These are phyloP conservation scores for Molossus alvarezi DNA, from an alignment of 2,797 vertebrate genomes.

Conservation along the genomic window DNA sequence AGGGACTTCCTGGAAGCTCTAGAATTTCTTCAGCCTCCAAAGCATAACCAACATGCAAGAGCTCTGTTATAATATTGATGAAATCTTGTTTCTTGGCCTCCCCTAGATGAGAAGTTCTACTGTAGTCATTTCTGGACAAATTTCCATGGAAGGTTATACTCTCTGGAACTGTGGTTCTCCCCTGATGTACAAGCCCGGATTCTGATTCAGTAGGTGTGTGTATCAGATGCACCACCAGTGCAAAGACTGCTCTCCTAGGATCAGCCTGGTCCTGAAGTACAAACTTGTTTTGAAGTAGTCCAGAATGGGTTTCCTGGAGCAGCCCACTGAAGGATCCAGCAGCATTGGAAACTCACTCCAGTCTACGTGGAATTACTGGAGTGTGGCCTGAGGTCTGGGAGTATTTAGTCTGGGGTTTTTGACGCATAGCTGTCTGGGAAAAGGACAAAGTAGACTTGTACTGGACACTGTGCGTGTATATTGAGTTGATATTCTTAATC, in stretches of 20 bases:
- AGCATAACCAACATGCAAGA: background rate
- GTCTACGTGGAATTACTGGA: background rate
- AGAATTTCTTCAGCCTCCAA: slow-evolving; percentile 47
- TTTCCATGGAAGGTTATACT: background rate
- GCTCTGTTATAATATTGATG: background rate
- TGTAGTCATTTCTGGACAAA: slow-evolving; percentile 19
- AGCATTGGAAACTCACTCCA: slow-evolving; percentile 28
- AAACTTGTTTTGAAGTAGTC: slow-evolving; percentile 33
- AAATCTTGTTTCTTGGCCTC: background rate
- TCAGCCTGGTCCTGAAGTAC: background rate
- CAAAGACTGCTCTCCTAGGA: slow-evolving; percentile 15
- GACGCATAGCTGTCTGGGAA: slow-evolving; percentile 42
- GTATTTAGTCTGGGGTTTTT: slow-evolving; percentile 62
- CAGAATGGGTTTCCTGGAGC: background rate
- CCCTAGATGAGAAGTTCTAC: background rate
- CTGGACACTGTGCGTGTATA: background rate
- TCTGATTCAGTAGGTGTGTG: background rate
- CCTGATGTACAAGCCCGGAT: background rate
- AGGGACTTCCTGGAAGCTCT: background rate
- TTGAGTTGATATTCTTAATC: slow-evolving; percentile 30
- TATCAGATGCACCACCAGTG: background rate
- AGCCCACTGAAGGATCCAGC: background rate
- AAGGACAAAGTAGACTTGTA: slow-evolving; percentile 12
- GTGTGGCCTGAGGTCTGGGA: slow-evolving; percentile 46
- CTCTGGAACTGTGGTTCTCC: background rate